Evolutionary conservation across 2,113 vertebrate species (phyloP).

Genomic region (Carettochelys insculpta): DNA sequence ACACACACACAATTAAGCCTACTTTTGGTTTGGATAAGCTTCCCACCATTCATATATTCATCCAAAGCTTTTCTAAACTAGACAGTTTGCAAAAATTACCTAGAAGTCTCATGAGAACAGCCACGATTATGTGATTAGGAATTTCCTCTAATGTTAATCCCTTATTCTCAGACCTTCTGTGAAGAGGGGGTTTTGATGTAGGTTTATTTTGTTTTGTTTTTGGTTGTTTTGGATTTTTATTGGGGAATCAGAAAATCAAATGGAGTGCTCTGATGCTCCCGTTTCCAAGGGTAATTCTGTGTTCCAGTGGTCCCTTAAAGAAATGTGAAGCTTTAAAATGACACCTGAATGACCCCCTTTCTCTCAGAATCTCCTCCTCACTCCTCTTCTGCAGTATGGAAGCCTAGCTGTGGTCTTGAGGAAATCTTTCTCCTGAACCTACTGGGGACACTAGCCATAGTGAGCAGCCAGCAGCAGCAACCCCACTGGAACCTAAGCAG

Average conservation of each 20-base stretch:
- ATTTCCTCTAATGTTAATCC: background rate
- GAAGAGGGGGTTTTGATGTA: background rate
- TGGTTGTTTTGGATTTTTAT: background rate
- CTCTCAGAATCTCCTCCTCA: background rate
- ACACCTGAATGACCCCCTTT: background rate
- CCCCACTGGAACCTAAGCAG: background rate
- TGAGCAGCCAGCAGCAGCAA: background rate
- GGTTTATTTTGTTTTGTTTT: background rate
- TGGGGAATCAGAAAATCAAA: background rate
- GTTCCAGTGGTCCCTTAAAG: background rate
- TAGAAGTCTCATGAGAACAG: background rate
- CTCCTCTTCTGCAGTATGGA: background rate
- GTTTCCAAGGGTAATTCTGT: background rate
- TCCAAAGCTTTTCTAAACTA: background rate
- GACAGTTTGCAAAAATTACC: background rate
- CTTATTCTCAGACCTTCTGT: background rate
- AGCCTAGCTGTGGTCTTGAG: background rate
- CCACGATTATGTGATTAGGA: background rate
- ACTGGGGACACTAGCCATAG: background rate
- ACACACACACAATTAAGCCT: background rate
- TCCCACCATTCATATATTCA: background rate
- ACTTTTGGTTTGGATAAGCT: background rate
- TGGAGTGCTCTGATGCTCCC: background rate
- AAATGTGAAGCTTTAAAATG: background rate
- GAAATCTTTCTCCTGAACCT: background rate